These are phyloP conservation scores for Champsocephalus esox DNA, from an alignment of 2,797 vertebrate species.

Conservation along the genomic window DNA sequence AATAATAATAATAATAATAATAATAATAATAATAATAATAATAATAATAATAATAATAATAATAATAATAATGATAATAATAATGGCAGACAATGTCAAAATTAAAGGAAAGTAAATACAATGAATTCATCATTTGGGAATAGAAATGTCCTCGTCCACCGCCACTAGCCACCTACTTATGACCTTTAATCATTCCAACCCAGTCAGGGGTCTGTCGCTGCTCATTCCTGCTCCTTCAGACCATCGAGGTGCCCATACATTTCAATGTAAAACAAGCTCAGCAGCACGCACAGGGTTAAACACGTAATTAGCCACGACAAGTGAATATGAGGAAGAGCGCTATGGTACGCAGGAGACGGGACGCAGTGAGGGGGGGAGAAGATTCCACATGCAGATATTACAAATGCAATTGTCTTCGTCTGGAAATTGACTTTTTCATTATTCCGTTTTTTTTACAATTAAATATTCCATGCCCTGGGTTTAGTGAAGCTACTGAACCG, in stretches of 20 bases:
- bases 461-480: conserved; percentile 88
- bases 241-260: conserved; percentile 83
- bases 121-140: conserved; percentile 67
- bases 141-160: background rate
- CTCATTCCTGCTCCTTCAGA: conserved; percentile 82
- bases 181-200: conserved; percentile 23
- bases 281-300: conserved; percentile 79
- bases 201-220: conserved; percentile 50
- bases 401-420: conserved; percentile 85
- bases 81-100: background rate
- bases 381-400: conserved; percentile 84
- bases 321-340: conserved; percentile 67
- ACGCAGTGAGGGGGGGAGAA: conserved; percentile 54
- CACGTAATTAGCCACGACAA: conserved; percentile 78
- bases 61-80: conserved; percentile 22
- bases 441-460: conserved; percentile 84
- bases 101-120: conserved; percentile 2
- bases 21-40: conserved; percentile 19
- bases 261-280: conserved; percentile 86
- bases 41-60: conserved; percentile 27
- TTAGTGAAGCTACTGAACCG: conserved; percentile 82
- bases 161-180: conserved; percentile 11
- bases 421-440: conserved; percentile 89
- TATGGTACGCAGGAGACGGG: conserved; percentile 76
- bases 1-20: conserved; percentile 6